These are phyloP conservation scores for Galagoides demidoff DNA, from an alignment of 2,797 vertebrate species.

Conservation along the genomic window DNA sequence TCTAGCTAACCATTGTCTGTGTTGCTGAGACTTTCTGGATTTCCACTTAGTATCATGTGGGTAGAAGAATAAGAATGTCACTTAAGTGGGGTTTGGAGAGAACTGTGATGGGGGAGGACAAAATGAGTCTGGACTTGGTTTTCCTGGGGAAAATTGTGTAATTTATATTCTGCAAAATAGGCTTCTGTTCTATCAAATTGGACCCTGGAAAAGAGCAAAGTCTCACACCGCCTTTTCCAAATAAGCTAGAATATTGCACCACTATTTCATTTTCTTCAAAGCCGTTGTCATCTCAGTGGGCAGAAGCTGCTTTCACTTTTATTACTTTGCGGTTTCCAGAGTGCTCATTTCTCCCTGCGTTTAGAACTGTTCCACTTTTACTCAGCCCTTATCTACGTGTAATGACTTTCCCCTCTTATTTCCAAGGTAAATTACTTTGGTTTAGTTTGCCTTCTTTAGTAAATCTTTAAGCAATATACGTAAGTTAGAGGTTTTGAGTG, in stretches of 20 bases:
- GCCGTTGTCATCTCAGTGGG: background rate
- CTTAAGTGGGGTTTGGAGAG: background rate
- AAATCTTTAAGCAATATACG: background rate
- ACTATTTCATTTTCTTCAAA: background rate
- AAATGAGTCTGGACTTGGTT: background rate
- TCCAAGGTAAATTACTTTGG: background rate
- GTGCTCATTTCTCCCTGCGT: constrained; percentile 1
- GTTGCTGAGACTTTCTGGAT: background rate
- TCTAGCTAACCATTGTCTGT: background rate
- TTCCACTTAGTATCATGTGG: background rate
- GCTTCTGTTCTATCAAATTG: background rate
- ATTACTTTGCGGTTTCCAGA: background rate
- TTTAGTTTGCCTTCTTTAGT: background rate
- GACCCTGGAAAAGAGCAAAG: background rate
- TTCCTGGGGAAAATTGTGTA: background rate
- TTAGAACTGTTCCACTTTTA: background rate
- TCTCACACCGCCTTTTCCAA: background rate
- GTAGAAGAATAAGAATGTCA: background rate
- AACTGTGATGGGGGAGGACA: background rate
- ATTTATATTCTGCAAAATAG: constrained; percentile 4
- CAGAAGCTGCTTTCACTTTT: background rate
- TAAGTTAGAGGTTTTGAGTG: background rate
- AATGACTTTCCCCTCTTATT: background rate
- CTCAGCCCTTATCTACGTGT: background rate
- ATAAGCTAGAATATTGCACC: background rate